phyloP scores from a whole-genome alignment of 2,888 invertebrate genomes.

The Amiota mariae region DNA sequence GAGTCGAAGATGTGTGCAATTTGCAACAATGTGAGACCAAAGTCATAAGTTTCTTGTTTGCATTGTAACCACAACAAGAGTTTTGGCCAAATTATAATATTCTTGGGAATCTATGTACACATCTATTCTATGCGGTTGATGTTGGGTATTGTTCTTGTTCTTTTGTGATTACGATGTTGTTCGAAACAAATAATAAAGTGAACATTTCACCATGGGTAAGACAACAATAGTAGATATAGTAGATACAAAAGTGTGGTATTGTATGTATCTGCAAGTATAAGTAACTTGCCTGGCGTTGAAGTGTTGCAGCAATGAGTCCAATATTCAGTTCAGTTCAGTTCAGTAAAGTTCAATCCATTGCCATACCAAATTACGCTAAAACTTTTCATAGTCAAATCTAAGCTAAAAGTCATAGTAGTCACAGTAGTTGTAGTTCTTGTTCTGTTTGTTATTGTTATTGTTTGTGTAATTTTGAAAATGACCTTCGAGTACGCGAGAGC shows the following conservation, averaged over 20 bases:
- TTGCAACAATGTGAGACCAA: background rate
- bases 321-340: no score
- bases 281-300: no score
- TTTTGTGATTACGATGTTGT: background rate
- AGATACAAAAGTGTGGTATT: no score
- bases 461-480: constrained; percentile 60
- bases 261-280: no score
- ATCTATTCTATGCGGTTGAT: background rate
- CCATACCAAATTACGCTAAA: no score
- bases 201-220: constrained; percentile 30
- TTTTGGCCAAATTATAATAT: constrained; percentile 25
- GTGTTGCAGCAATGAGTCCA: no score
- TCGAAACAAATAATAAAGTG: constrained; percentile 26
- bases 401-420: constrained; percentile 13
- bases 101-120: constrained; percentile 17
- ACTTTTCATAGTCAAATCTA: constrained; percentile 4
- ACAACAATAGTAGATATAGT: background rate
- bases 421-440: constrained; percentile 3
- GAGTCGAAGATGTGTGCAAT: constrained; percentile 23
- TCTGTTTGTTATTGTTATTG: constrained; percentile 33
- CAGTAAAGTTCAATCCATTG: no score
- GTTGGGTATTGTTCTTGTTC: background rate
- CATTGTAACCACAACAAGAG: constrained; percentile 18
- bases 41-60: background rate
- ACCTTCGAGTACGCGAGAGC: constrained; percentile 35